Conservation (phyloP, 2,888 invertebrate genomes). For the Dorcus parallelipipedus region DNA sequence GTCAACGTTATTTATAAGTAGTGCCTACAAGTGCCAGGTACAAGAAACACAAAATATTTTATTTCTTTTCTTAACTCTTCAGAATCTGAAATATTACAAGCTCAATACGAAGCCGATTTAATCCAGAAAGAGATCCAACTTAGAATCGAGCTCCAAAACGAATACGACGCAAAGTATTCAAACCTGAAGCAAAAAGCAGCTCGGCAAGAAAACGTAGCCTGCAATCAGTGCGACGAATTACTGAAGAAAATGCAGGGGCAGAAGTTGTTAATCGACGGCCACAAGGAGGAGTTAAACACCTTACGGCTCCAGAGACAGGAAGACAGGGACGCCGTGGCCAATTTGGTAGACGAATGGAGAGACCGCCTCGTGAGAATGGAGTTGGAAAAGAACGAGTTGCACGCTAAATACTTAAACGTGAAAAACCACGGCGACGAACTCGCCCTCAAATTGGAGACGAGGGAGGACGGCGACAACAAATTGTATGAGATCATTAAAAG, state of each 20-base stretch:
- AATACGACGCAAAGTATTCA: slow-evolving; percentile 24
- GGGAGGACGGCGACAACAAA: slow-evolving; percentile 18
- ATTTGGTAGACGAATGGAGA: slow-evolving; percentile 26
- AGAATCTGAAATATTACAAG: slow-evolving; percentile 15
- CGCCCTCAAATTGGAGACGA: slow-evolving; percentile 12
- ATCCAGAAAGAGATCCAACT: slow-evolving; percentile 28
- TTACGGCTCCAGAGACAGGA: slow-evolving; percentile 19
- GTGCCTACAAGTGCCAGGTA: too few relatives aligned
- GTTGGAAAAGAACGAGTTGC: slow-evolving; percentile 16
- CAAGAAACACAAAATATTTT: too few relatives aligned
- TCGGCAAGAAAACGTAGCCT: slow-evolving; percentile 4
- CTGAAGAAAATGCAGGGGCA: slow-evolving; percentile 4
- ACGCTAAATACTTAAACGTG: not conserved
- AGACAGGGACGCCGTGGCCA: slow-evolving; percentile 25
- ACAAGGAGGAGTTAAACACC: slow-evolving; percentile 7
- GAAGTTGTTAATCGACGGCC: slow-evolving; percentile 6
- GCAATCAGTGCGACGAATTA: slow-evolving; percentile 13
- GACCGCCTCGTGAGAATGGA: slow-evolving; percentile 25
- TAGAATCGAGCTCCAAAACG: slow-evolving; percentile 24
- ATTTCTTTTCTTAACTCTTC: too few relatives aligned
- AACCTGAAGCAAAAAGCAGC: slow-evolving; percentile 5
- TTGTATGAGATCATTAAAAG: slow-evolving; percentile 18
- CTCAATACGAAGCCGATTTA: slow-evolving; percentile 26
- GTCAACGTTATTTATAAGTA: too few relatives aligned
- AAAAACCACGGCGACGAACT: slow-evolving; percentile 5